phyloP scores from a whole-genome alignment of 2,888 invertebrate genomes.

The Diachrysia chrysitis region DNA sequence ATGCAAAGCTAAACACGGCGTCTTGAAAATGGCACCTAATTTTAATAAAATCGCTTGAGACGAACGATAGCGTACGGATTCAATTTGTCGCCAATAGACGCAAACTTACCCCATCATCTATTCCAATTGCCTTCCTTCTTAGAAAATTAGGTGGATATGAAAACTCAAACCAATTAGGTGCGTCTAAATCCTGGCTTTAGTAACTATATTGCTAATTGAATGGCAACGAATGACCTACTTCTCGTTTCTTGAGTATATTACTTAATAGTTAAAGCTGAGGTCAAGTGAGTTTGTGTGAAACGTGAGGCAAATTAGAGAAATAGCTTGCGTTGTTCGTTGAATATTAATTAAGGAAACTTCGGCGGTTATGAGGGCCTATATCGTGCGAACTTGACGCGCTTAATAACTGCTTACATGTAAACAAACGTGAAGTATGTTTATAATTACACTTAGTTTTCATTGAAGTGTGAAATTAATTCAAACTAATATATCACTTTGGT shows the following conservation, averaged over 20 bases:
- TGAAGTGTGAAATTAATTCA: not conserved
- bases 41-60: slow-evolving; percentile 38
- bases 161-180: slow-evolving; percentile 43
- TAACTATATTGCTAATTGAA: slow-evolving; percentile 40
- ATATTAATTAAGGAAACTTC: slow-evolving; percentile 55
- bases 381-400: slow-evolving; percentile 39
- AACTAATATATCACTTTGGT: not conserved
- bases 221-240: slow-evolving; percentile 31
- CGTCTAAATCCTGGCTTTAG: slow-evolving; percentile 22
- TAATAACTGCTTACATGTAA: slow-evolving; percentile 33
- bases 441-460: slow-evolving; percentile 19
- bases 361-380: slow-evolving; percentile 32
- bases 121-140: slow-evolving; percentile 42
- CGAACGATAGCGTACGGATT: slow-evolving; percentile 48
- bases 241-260: slow-evolving; percentile 42
- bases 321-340: slow-evolving; percentile 51
- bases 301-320: slow-evolving; percentile 60
- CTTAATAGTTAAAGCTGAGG: slow-evolving; percentile 48
- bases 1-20: slow-evolving; percentile 38
- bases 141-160: slow-evolving; percentile 40
- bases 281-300: slow-evolving; percentile 54
- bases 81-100: slow-evolving; percentile 52
- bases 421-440: slow-evolving; percentile 39
- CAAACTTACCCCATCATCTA: slow-evolving; percentile 48
- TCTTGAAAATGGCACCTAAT: slow-evolving; percentile 27